Evolutionary conservation across 2,797 vertebrate species (phyloP), one percentile per base, ranked within the genome.

Genomic region (Allobates femoralis): DNA sequence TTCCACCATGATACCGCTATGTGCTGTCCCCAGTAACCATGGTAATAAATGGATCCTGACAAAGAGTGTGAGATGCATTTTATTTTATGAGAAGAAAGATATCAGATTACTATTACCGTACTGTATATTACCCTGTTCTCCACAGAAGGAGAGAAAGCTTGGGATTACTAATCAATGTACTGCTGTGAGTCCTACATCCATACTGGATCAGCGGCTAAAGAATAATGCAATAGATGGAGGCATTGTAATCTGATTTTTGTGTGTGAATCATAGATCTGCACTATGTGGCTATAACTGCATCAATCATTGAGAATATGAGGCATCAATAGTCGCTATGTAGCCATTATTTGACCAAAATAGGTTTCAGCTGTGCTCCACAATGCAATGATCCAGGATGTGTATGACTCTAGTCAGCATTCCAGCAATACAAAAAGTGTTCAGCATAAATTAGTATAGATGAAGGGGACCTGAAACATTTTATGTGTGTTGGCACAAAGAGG

Each of bases 41-140:
- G 41, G 55, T 37, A 85, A 85, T 85, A 80, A 60, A 80, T 79
- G 66, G 8, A 73, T 60, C 37, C 34, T 50, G 46, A 76, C 69
- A 81, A 37, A 34, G 71, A 81, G 32, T 51, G 46, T 26, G 51
- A 79, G 84, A 79, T 76, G 26, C 55, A 84, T 41, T 66, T 14
- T 73, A 4, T 23, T 46, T 73, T 73, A 55, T 71, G 53, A 74
- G 32, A 73, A 15, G 34, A 21, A 16, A 58, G 12, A 55, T 46
- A 60, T 73, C 23, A 74, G 50, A 74, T 74, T 62, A 83, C 10
- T 83, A 30, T 10, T 46, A n/a, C 28, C 28, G 21, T 18, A 58
- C 28, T 58, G 30, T 26, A 73, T 56, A 58, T 71, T 58, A 46
- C 69, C 80, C 50, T 53, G 21, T n/a, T 53, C 14, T 66, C 60